A percentile compares a stretch with the other conserved stretches of the same genome.
Evolutionary conservation across 2,797 vertebrate species (phyloP).

Genomic region (Onychomys leucogaster): DNA sequence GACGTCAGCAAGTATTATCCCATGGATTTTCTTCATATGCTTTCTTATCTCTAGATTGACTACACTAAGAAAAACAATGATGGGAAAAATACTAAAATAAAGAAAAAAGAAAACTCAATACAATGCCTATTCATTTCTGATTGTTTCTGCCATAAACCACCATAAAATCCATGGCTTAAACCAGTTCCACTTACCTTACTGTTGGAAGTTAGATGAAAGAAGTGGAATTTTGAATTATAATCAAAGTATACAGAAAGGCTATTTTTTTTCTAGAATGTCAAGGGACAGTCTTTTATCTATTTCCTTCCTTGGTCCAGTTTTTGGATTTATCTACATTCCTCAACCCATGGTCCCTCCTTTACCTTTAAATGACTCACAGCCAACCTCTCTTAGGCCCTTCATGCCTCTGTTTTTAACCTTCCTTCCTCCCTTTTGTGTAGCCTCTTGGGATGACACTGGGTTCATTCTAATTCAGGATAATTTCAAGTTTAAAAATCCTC

Average conservation of each 20-base stretch:
- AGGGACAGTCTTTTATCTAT: neutral
- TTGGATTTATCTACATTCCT: too few relatives aligned
- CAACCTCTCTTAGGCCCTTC: neutral
- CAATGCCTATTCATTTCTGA: neutral
- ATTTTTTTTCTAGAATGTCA: neutral
- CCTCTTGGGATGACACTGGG: neutral
- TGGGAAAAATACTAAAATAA: neutral
- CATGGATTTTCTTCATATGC: neutral
- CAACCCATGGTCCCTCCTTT: rapidly evolving
- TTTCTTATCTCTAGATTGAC: neutral
- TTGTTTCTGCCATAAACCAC: neutral
- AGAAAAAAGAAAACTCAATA: neutral
- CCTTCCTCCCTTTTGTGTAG: neutral
- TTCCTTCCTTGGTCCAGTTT: neutral
- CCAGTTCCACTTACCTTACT: neutral
- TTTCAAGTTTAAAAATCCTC: neutral
- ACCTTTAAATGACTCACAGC: neutral
- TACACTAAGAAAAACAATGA: neutral
- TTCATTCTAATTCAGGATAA: neutral
- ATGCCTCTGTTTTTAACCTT: neutral
- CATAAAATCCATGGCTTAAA: neutral
- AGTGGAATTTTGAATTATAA: neutral
- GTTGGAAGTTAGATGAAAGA: neutral
- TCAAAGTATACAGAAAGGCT: neutral
- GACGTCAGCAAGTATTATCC: neutral